These are phyloP conservation scores for Pseudorasbora parva DNA, from an alignment of 2,113 vertebrate genomes.

Conservation along the genomic window DNA sequence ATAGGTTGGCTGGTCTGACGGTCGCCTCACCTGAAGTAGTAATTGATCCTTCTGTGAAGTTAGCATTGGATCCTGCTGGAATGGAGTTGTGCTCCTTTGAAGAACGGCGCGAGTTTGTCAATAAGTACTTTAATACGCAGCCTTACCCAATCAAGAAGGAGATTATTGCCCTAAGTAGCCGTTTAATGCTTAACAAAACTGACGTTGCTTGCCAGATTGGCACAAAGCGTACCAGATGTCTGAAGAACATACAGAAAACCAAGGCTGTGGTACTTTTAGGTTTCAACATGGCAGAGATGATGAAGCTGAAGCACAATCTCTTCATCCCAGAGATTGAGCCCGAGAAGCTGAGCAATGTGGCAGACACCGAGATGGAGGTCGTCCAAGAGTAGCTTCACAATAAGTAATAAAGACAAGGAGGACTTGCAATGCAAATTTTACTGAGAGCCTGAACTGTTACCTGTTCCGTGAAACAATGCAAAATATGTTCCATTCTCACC, in stretches of 20 bases:
- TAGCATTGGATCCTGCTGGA: constrained; percentile 80
- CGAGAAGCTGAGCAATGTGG: background rate
- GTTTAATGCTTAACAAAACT: constrained; percentile 80
- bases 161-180: constrained; percentile 80
- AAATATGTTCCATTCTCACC: constrained; percentile 22
- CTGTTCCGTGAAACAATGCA: constrained; percentile 9
- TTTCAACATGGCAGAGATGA: constrained; percentile 90
- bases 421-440: background rate
- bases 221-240: constrained; percentile 83
- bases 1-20: constrained; percentile 51
- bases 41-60: constrained; percentile 68
- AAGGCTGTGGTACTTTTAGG: constrained; percentile 84
- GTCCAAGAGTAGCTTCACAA: background rate
- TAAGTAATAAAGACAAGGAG: background rate
- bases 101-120: constrained; percentile 85
- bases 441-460: background rate
- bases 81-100: constrained; percentile 77
- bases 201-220: constrained; percentile 87
- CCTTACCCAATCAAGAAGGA: constrained; percentile 88
- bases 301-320: constrained; percentile 86
- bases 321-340: constrained; percentile 66
- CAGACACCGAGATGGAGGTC: background rate
- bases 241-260: constrained; percentile 84
- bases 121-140: constrained; percentile 88
- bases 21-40: constrained; percentile 47